Evolutionary conservation across 2,113 vertebrate genomes (phyloP).

Genomic region (Rostratula benghalensis): DNA sequence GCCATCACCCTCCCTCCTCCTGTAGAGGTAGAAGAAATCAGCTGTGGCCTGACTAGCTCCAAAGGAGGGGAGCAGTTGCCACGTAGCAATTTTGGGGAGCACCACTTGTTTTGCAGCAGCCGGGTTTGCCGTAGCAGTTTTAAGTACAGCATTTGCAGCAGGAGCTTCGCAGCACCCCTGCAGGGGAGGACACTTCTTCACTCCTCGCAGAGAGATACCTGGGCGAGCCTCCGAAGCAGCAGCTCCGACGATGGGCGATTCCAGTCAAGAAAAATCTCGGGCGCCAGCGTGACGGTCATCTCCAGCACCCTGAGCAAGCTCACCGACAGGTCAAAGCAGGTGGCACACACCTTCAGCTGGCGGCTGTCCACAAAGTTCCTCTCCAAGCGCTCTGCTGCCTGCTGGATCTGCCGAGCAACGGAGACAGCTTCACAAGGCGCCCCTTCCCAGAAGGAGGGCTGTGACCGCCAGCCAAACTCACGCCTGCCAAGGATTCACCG

Average conservation of each 20-base stretch:
- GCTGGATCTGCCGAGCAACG: conserved; percentile 86
- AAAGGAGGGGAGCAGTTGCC: neutral
- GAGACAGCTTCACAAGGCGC: neutral
- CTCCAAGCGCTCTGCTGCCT: conserved; percentile 95
- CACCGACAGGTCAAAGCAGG: conserved; percentile 97
- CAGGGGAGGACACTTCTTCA: neutral
- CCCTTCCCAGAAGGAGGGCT: neutral
- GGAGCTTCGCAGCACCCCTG: neutral
- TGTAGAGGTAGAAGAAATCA: neutral
- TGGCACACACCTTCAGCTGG: conserved; percentile 97
- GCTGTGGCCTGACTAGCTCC: neutral
- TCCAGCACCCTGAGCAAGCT: conserved; percentile 95
- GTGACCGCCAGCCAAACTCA: rapidly evolving
- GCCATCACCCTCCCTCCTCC: neutral
- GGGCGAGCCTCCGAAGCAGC: conserved; percentile 90
- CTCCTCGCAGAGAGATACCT: conserved; percentile 73
- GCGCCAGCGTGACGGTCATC: conserved; percentile 94
- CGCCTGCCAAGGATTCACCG: rapidly evolving
- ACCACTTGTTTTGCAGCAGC: neutral
- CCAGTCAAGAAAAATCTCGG: conserved; percentile 95
- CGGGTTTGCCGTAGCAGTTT: neutral
- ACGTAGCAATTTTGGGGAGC: neutral
- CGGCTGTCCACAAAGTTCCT: conserved; percentile 97
- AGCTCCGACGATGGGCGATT: conserved; percentile 90
- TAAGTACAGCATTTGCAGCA: neutral